These are phyloP conservation scores for Amphimedon queenslandica DNA, from an alignment of 37 sponge, comb jelly and placozoan species.

Conservation along the genomic window DNA sequence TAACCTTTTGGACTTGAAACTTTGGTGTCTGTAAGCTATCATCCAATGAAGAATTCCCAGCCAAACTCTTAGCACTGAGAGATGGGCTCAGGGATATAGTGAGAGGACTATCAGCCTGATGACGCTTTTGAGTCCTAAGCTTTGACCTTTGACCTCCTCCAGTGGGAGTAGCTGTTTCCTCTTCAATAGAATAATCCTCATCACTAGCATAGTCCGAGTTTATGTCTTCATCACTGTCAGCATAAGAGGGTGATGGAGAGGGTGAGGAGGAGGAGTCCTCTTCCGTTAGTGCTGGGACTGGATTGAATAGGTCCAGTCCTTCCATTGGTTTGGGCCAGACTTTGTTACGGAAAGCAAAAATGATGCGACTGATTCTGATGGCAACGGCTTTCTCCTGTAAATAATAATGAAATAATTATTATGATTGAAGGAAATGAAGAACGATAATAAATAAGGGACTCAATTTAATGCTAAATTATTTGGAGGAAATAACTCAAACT, in stretches of 20 bases:
- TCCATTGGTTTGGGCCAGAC: conserved; percentile 86
- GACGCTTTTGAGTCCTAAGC: not conserved
- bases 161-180: not conserved
- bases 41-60: conserved; percentile 8
- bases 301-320: conserved; percentile 71
- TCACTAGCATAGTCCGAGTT: not conserved
- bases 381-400: conserved; percentile 74
- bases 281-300: conserved; percentile 7
- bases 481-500: too few relatives aligned
- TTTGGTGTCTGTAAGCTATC: too few relatives aligned
- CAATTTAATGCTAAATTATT: too few relatives aligned
- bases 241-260: not conserved
- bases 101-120: not conserved
- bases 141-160: not conserved
- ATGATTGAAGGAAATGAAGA: not conserved
- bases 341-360: conserved; percentile 64
- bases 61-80: not conserved
- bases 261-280: not conserved
- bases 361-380: conserved; percentile 65
- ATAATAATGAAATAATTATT: not conserved
- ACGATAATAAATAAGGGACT: too few relatives aligned
- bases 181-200: conserved; percentile 2
- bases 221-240: conserved; percentile 6
- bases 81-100: not conserved
- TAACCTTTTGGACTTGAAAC: too few relatives aligned